Conservation (phyloP, 1,140 invertebrate species). For the Drosophila chauvacae region DNA sequence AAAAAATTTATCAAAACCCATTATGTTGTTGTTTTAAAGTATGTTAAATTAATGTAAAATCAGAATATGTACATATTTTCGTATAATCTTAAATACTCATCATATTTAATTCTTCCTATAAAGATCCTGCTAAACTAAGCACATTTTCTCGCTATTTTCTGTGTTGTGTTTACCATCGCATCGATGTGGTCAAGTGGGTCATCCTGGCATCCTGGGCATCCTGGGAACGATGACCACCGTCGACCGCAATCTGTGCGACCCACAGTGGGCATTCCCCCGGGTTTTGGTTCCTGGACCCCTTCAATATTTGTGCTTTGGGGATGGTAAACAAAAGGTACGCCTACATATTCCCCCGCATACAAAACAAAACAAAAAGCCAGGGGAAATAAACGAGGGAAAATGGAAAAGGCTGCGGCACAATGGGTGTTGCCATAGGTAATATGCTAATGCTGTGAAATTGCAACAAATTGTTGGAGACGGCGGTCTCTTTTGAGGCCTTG, state of each 20-base stretch:
- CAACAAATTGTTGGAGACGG: constrained; percentile 33
- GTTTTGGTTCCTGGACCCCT: neutral
- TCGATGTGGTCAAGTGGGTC: constrained; percentile 25
- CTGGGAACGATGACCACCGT: constrained; percentile 19
- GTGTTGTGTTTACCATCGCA: neutral
- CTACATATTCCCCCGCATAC: constrained; percentile 32
- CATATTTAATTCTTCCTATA: neutral
- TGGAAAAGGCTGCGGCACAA: neutral
- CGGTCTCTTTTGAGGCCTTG: neutral
- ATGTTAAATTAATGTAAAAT: neutral
- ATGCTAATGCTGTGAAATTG: constrained; percentile 54
- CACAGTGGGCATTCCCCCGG: constrained; percentile 12
- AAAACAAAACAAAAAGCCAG: neutral
- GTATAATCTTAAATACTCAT: too few species aligned
- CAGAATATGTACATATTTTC: neutral
- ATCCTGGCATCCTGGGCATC: constrained; percentile 10
- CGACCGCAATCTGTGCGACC: constrained; percentile 31
- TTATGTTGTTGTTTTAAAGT: neutral
- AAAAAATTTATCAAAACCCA: neutral
- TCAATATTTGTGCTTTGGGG: constrained; percentile 32
- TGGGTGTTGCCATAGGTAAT: constrained; percentile 27
- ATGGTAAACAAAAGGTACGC: constrained; percentile 59
- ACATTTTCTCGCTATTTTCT: constrained; percentile 4
- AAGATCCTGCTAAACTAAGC: neutral
- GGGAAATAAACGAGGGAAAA: neutral